These are phyloP conservation scores for Saccopteryx bilineata DNA, from an alignment of 2,113 vertebrate genomes.

Conservation along the genomic window DNA sequence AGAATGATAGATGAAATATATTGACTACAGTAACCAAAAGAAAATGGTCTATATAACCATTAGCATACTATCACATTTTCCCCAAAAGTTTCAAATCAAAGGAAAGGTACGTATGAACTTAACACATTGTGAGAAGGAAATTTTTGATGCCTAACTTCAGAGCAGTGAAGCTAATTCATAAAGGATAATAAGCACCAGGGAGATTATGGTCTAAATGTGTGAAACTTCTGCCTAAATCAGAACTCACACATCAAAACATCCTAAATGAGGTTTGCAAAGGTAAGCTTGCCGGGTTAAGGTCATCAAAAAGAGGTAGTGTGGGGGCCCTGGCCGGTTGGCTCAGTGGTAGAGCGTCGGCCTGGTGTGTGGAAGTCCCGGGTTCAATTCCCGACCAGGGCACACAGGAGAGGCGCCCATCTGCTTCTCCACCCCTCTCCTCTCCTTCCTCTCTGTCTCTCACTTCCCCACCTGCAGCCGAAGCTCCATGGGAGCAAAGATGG, in stretches of 20 bases:
- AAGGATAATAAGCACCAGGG: neutral
- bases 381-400: too few relatives aligned
- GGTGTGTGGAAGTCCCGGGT: too few relatives aligned
- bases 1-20: neutral
- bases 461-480: too few relatives aligned
- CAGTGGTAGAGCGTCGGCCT: too few relatives aligned
- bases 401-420: too few relatives aligned
- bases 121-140: neutral
- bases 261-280: neutral
- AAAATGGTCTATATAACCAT: neutral
- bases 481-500: too few relatives aligned
- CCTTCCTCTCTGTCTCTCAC: too few relatives aligned
- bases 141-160: neutral
- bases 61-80: neutral
- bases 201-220: neutral
- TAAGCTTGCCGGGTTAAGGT: neutral
- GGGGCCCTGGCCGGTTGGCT: too few relatives aligned
- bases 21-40: neutral
- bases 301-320: too few relatives aligned
- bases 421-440: too few relatives aligned
- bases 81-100: neutral
- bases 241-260: neutral
- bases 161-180: neutral
- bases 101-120: neutral
- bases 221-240: neutral